These are phyloP conservation scores for Euplagia quadripunctaria DNA, from an alignment of 2,888 invertebrate genomes.

Conservation along the genomic window DNA sequence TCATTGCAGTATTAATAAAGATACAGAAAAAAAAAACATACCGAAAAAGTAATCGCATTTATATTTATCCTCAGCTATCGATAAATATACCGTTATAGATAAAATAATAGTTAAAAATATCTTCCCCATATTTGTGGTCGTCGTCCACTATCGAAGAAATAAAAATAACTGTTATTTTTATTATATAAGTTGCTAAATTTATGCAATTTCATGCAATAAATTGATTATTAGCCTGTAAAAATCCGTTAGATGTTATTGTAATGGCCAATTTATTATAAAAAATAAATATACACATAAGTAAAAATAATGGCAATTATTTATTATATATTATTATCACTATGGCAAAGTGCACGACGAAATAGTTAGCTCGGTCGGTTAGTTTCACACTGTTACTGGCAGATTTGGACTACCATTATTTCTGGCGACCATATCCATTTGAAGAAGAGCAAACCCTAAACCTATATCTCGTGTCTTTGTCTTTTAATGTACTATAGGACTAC, in stretches of 20 bases:
- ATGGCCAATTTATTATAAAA: not conserved
- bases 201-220: not conserved
- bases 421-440: no score
- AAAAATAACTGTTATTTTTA: not conserved
- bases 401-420: no score
- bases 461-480: no score
- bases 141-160: not conserved
- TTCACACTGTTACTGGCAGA: no score
- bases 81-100: not conserved
- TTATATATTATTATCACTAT: no score
- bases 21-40: not conserved
- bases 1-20: not conserved
- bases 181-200: not conserved
- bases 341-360: no score
- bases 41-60: not conserved
- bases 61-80: not conserved
- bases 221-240: not conserved
- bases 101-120: not conserved
- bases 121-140: not conserved
- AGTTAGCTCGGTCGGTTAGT: no score
- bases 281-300: not conserved
- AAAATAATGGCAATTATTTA: not conserved
- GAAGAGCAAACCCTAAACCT: no score
- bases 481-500: no score
- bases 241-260: not conserved